A percentile compares a stretch with the other conserved stretches of the same genome.
These are phyloP conservation scores for Alethe diademata DNA, from an alignment of 2,113 vertebrate genomes.

Conservation along the genomic window DNA sequence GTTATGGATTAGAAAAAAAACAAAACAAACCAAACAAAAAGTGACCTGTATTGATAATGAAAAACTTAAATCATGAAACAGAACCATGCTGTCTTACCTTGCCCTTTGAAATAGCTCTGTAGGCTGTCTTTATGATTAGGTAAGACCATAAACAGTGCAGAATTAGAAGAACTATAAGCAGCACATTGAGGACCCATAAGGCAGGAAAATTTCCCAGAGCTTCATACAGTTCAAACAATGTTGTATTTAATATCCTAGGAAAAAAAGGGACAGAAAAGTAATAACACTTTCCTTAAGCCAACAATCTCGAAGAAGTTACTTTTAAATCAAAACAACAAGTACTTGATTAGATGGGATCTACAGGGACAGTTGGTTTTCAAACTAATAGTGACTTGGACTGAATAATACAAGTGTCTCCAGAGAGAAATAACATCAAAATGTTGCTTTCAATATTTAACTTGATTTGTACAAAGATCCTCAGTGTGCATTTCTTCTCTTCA, in stretches of 20 bases:
- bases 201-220: constrained; percentile 94
- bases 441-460: not conserved
- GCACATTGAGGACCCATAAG: constrained; percentile 91
- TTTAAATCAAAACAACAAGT: not conserved
- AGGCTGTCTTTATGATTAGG: constrained; percentile 90
- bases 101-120: constrained; percentile 92
- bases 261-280: not conserved
- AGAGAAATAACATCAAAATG: not conserved
- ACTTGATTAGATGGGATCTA: not conserved
- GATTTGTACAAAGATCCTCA: not conserved
- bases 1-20: not conserved
- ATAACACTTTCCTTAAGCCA: not conserved
- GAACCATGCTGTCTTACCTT: constrained; percentile 79
- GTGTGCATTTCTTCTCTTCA: not conserved
- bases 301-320: not conserved
- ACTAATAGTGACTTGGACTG: not conserved
- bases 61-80: not conserved
- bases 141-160: constrained; percentile 95
- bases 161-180: constrained; percentile 88
- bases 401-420: not conserved
- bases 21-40: not conserved
- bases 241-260: constrained; percentile 91
- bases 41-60: not conserved
- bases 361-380: not conserved
- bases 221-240: constrained; percentile 95